phyloP scores from a whole-genome alignment of 2,113 vertebrate species.

The Thymallus thymallus region DNA sequence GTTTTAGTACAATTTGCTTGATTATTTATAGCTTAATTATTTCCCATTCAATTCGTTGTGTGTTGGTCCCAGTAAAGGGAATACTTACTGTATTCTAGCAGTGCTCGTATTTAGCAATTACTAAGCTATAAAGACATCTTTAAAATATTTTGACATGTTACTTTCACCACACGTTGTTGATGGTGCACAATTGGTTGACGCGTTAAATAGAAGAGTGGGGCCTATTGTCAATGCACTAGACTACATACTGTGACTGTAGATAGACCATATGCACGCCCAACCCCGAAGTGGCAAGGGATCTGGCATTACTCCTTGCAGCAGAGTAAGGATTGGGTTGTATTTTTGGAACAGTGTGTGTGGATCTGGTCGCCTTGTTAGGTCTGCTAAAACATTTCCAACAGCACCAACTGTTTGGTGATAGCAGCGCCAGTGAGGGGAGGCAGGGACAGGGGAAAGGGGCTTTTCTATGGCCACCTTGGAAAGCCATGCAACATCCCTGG shows the following conservation, averaged over 20 bases:
- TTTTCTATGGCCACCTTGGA: slow-evolving; percentile 59
- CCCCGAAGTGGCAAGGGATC: slow-evolving; percentile 63
- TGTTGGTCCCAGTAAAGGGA: too few relatives aligned
- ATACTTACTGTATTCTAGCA: too few relatives aligned
- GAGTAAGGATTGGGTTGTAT: slow-evolving; percentile 88
- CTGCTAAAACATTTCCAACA: slow-evolving; percentile 84
- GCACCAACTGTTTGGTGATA: slow-evolving; percentile 72
- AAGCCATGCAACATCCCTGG: slow-evolving; percentile 73
- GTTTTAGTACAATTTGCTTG: too few relatives aligned
- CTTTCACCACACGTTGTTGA: neutral
- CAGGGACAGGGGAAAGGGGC: slow-evolving; percentile 69
- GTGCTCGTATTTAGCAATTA: neutral
- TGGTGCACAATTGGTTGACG: slow-evolving; percentile 1
- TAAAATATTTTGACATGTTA: neutral
- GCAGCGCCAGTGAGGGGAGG: slow-evolving; percentile 59
- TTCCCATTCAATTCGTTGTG: too few relatives aligned
- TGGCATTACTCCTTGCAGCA: slow-evolving; percentile 75
- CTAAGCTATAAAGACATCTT: neutral
- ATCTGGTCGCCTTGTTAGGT: slow-evolving; percentile 98
- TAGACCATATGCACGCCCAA: slow-evolving; percentile 36
- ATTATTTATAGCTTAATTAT: too few relatives aligned
- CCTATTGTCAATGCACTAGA: neutral
- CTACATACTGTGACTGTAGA: slow-evolving; percentile 32
- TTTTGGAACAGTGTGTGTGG: slow-evolving; percentile 90
- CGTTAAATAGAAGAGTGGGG: slow-evolving; percentile 24